phyloP scores from a whole-genome alignment of 1,140 invertebrate genomes.

The Pseudomyrmex gracilis region DNA sequence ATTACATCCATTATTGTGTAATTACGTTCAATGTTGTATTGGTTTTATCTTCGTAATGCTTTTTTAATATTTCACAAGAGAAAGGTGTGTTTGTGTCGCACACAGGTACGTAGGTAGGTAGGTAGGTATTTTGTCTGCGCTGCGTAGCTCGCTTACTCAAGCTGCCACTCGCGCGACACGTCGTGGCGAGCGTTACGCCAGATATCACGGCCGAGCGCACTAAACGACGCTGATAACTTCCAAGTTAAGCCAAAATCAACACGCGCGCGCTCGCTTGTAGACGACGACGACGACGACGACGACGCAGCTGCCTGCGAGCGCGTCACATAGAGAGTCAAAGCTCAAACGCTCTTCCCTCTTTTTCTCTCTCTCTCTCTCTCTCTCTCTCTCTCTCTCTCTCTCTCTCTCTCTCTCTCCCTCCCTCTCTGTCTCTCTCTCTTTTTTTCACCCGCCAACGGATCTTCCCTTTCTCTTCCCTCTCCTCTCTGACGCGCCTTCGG shows the following conservation, averaged over 20 bases:
- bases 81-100: constrained; percentile 3
- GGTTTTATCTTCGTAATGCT: not conserved
- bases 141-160: not conserved
- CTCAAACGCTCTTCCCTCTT: constrained; percentile 50
- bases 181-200: constrained; percentile 26
- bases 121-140: too few relatives aligned
- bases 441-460: too few relatives aligned
- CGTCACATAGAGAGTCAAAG: constrained; percentile 71
- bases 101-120: too few relatives aligned
- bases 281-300: constrained; percentile 5
- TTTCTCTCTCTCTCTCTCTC: constrained; percentile 9
- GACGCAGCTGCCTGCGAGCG: constrained; percentile 63
- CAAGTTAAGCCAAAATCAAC: constrained; percentile 64
- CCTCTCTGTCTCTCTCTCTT: not conserved
- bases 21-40: too few relatives aligned
- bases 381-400: not conserved
- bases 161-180: constrained; percentile 14
- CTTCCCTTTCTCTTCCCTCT: not conserved
- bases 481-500: too few relatives aligned
- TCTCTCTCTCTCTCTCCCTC: not conserved
- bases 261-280: constrained; percentile 6
- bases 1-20: too few relatives aligned
- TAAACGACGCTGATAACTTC: constrained; percentile 42
- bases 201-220: constrained; percentile 58
- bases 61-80: not conserved